Base-by-base conservation (phyloP, 2,888 invertebrate species). In the Conus canariensis region DNA sequence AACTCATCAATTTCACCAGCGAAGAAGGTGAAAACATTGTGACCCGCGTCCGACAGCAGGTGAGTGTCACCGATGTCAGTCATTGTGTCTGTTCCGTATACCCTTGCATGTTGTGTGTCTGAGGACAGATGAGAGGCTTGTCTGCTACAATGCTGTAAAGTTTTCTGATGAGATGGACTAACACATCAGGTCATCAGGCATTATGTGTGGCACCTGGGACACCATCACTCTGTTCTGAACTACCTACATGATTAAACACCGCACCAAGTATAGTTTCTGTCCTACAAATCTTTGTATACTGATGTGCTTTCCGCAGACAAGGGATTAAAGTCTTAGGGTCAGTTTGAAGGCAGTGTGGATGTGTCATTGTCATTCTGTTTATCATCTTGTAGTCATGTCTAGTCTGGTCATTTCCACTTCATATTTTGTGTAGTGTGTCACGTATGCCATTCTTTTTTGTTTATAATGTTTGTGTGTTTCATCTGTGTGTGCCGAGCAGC, bases 1-100 rank as follows among this genome's bases (percentile, higher is more conserved):
- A 98, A 95, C 97, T 97, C 94, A 97, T 98, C 95, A 97, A 97
- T 95, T 97, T 97, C 94, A 97, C 97, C 74, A 97, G 97, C 94
- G 97, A 97, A 92, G 98, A 98, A 95, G 97, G 97, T 93, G 97
- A 98, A 93, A 97, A 97, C 94, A 97, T 98, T 91, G 97, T 98
- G 88, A 96, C 97, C 93, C 97, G 97, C 95, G 98, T 98, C 91
- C 97, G 97, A 92, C 97, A 97, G 94, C 97, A 98, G 96, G 97
- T 97, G 93, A 92, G 94, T 92, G 74, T 74, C 74, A 25, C 45
- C 3, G 45, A 45, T 45, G 45, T 45, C 45, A 45, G 45, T 45
- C 19, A 22, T n/a, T 85, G 25, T 45, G 67, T 67, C 22, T 67
- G 16, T 19, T 22, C 22, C 67, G 1, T 67, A 7, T 67, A 19